Conservation (phyloP, 2,797 vertebrate genomes). For the Onychomys arenicola region DNA sequence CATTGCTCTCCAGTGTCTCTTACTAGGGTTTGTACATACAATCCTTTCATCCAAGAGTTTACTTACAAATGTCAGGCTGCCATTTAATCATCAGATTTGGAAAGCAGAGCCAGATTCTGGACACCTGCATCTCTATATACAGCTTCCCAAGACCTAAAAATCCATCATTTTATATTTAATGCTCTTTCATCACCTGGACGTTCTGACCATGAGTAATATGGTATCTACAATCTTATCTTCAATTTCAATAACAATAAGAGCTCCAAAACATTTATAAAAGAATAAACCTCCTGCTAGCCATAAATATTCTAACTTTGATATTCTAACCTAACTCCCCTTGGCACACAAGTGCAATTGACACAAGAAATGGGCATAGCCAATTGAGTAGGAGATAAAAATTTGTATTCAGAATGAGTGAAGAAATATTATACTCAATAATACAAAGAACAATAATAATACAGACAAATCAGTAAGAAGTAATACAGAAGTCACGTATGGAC, state of each 20-base stretch:
- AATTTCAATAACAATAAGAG: background rate
- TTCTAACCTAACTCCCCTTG: background rate
- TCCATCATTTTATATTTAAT: background rate
- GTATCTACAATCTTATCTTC: background rate
- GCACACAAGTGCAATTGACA: background rate
- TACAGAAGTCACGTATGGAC: background rate
- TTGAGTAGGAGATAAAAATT: background rate
- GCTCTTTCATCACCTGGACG: background rate
- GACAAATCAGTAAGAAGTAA: background rate
- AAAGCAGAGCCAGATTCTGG: background rate
- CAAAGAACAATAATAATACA: background rate
- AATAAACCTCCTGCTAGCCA: background rate
- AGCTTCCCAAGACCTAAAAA: background rate
- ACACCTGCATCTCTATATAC: background rate
- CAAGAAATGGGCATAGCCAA: background rate
- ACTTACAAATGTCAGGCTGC: background rate
- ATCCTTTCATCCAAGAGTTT: background rate
- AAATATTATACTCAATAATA: background rate
- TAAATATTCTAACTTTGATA: background rate
- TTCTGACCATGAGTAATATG: background rate
- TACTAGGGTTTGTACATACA: background rate
- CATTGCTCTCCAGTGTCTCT: background rate
- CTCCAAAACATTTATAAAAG: background rate
- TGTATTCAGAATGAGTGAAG: background rate
- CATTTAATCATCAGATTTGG: background rate